Evolutionary conservation across 2,888 invertebrate species (phyloP).

Genomic region (Hydriomena furcata): DNA sequence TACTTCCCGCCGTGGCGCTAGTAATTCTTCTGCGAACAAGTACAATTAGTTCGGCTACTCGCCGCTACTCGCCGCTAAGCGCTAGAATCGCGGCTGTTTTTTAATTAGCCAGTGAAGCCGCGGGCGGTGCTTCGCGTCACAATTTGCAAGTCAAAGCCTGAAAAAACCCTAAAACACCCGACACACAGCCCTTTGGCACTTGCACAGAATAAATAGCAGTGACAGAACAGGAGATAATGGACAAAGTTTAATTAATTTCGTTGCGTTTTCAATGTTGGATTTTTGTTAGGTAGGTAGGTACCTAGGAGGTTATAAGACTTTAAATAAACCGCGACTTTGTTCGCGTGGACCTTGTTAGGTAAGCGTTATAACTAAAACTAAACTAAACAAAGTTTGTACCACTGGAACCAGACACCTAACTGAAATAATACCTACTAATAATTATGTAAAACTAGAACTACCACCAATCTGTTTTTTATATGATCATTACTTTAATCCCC

Average conservation of each 20-base stretch:
- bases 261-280: neutral
- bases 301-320: too few species aligned
- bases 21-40: too few species aligned
- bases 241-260: conserved; percentile 20
- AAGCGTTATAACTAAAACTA: too few species aligned
- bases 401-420: too few species aligned
- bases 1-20: neutral
- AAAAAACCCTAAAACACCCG: conserved; percentile 81
- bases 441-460: too few species aligned
- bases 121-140: conserved; percentile 48
- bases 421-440: too few species aligned
- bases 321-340: too few species aligned
- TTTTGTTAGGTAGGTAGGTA: neutral
- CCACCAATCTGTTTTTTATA: too few species aligned
- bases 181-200: conserved; percentile 76
- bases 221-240: conserved; percentile 42
- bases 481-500: too few species aligned
- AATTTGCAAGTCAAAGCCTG: conserved; percentile 82
- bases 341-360: too few species aligned
- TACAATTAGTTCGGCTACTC: conserved; percentile 14
- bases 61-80: conserved; percentile 50
- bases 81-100: conserved; percentile 57
- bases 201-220: conserved; percentile 27
- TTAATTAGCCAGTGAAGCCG: conserved; percentile 62
- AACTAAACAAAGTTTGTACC: too few species aligned